Evolutionary conservation across 2,797 vertebrate genomes (phyloP), one percentile per base, ranked within the genome.

Genomic region (Ctenochaetus hawaiiensis): DNA sequence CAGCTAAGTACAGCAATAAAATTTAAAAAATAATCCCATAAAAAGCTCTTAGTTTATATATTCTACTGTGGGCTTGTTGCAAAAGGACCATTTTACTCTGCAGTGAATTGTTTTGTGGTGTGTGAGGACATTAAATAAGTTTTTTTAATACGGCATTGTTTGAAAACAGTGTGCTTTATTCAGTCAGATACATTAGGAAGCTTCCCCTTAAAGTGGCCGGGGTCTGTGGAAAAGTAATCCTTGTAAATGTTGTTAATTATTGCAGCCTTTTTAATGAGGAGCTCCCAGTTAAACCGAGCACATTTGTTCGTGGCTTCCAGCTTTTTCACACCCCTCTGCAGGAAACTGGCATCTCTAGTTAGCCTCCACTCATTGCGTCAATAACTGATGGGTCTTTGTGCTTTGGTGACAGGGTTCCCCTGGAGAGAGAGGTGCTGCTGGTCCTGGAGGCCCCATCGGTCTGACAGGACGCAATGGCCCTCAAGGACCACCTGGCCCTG

Each of bases 371-470:
- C 26, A 18, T 43, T 43, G 49, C 70, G 34, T 49, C 34, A 54
- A 8, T 65, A 75, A 75, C 67, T 75, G 69, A 82, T 69, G 47
- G 22, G 34, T 39, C 8, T 73, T 64, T 80, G 87, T 41, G 39
- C 7, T 82, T 49, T 23, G 39, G 14, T 81, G 52, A 77, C 80
- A 99, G 98, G 98, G 98, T 45, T 98, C 98, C 6, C 95, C 97
- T 2, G 98, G 98, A 82, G 98, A 99, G 87, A 96, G 98, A 68
- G 98, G 98, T 16, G 92, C 97, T 2, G 97, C 98, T 5, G 98
- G 98, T n/a, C 95, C 96, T 0, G 98, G 97, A 12, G 98, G 98
- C 26, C 97, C 98, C 16, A 99, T 99, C 53, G 98, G 98, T 57
- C 92, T 97, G 67, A 97, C 98, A 0, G 98, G 98, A 48, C 96